Evolutionary conservation across 2,888 invertebrate species (phyloP), one percentile per base, ranked within the genome.

Genomic region (Idaea dimidiata): DNA sequence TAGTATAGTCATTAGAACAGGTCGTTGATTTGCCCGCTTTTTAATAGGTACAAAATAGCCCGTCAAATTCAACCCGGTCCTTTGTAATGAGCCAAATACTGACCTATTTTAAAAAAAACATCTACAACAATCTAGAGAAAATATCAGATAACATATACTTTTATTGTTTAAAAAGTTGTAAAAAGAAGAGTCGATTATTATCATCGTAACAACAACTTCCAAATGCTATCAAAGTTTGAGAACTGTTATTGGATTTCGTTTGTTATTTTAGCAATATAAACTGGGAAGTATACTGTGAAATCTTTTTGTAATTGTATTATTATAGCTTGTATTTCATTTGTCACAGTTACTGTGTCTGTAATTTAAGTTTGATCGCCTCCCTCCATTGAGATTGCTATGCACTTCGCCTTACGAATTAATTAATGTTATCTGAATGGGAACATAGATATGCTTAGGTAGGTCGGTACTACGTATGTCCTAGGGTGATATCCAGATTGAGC

Each of bases 191-290:
- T 14, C 14, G 1, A 1, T 14, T 43, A 14, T 14, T 43, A 43
- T 43, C 43, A 43, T 43, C 43, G 43, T 43, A 43, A 43, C 43
- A 43, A 43, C 43, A 43, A 43, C 43, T 43, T 43, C 43, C 43
- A 14, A 43, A 43, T 43, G 43, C 43, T 43, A 43, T 43, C 43
- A 43, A 43, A 43, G 43, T 43, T 43, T 6, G 43, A 14, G 7
- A 43, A 43, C 43, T 43, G 10, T 43, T 43, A 43, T 43, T 43
- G 43, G 43, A 43, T 43, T 43, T 10, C 14, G 43, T 8, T 43
- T 43, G 43, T 43, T 43, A 43, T 43, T 43, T 43, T 14, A 14
- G 43, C 33, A 14, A 33, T 33, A 6, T 14, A 43, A 14, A 43
- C 8, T 14, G 14, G 8, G 43, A 43, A 14, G 14, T 2, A 14